Percentiles rank a stretch among this genome's conserved stretches.
Evolutionary conservation across 2,797 vertebrate genomes (phyloP).

Genomic region (Hafferia zeledoni): DNA sequence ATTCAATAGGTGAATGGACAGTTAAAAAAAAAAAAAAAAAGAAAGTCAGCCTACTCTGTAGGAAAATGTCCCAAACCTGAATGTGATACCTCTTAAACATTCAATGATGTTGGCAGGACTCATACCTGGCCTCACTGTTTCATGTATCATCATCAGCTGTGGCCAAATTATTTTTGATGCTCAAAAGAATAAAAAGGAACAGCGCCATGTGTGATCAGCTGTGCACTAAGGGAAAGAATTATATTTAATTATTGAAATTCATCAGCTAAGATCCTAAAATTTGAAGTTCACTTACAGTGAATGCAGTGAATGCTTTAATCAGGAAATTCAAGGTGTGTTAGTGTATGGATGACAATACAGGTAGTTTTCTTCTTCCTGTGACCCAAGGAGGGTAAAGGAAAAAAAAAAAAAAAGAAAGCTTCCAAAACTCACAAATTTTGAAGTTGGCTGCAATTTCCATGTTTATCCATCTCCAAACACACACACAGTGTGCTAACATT

Average conservation of each 20-base stretch:
- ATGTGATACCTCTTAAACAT: not conserved
- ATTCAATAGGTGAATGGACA: not conserved
- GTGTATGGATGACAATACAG: not conserved
- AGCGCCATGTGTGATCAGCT: not conserved
- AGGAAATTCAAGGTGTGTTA: not conserved
- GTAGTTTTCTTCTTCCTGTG: not conserved
- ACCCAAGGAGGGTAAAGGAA: not conserved
- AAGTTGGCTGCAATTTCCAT: fast-evolving
- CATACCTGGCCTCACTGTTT: not conserved
- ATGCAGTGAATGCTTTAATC: not conserved
- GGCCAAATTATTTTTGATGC: not conserved
- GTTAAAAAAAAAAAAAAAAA: not conserved
- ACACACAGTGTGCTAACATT: fast-evolving
- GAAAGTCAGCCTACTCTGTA: not conserved
- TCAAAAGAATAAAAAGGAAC: not conserved
- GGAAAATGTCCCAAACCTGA: not conserved
- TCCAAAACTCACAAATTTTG: not conserved
- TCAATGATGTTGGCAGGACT: not conserved
- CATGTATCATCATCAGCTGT: not conserved
- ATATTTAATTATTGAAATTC: not conserved
- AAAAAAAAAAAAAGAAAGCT: not conserved
- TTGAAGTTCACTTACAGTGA: not conserved
- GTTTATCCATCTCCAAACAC: not conserved
- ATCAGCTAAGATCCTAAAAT: not conserved
- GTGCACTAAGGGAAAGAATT: not conserved